Base-by-base conservation (phyloP, 2,888 invertebrate species). In the Xylocampa areola region DNA sequence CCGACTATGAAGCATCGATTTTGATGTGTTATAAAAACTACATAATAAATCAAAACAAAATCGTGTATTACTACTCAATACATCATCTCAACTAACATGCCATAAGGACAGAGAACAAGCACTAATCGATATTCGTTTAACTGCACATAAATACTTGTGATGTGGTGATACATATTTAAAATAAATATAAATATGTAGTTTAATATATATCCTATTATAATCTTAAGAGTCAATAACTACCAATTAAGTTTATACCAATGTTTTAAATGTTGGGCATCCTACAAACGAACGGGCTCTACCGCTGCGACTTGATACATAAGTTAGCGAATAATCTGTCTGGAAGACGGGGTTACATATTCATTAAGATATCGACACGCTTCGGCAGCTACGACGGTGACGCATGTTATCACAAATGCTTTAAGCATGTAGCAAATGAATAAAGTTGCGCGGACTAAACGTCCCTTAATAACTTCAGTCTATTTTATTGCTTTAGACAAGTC, bases 381-480 rank as follows among this genome's bases (percentile, higher is more conserved):
- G 16, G 29, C 30, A 19, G 16, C 39, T 17, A 29, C 30, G 27
- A 13, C n/a, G 33, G 33, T 29, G 29, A 44, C 39, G 43, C 53
- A 14, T 48, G 43, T 32, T 60, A 60, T 59, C 47, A 47, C 61
- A 60, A 52, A 60, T 48, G 67, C 47, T 60, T 44, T 14, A 52
- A 67, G 52, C 61, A 49, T 47, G 41, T 51, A 57, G 35, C 23
- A 14, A 66, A 62, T 51, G 27, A 68, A 52, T 11, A 49, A 40
- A 54, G 32, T 55, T 67, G 63, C 68, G 25, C 27, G 32, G 37
- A 43, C 30, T 44, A 39, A 30, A 39, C 36, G 50, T 52, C 17
- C 32, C 49, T 47, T 53, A 17, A 39, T 52, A 65, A 61, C 61
- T 61, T 61, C 68, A 68, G 70, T 68, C 66, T 63, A 63, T 52